Evolutionary conservation across 23 tunicate genomes (phyloP).

Genomic region (Trididemnum nubilum): DNA sequence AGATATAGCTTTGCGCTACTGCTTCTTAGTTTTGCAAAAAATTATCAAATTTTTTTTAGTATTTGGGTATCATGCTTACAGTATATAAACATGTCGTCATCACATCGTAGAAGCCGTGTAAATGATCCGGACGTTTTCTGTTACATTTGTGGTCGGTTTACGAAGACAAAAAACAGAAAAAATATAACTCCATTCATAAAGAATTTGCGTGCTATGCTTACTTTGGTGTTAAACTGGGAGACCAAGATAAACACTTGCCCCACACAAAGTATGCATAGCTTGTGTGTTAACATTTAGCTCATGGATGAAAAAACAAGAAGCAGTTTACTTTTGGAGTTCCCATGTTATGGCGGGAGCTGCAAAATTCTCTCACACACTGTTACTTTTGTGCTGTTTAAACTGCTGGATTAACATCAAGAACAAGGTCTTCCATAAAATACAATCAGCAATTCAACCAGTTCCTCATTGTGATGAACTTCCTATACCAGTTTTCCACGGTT

Average conservation of each 20-base stretch:
- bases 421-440: too few relatives aligned
- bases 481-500: conserved; percentile 12
- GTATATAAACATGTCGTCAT: conserved; percentile 20
- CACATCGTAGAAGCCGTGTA: conserved; percentile 21
- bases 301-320: too few relatives aligned
- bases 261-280: conserved; percentile 27
- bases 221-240: conserved; percentile 26
- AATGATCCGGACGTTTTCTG: conserved; percentile 30
- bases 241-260: conserved; percentile 23
- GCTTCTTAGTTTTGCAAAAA: conserved; percentile 19
- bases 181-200: conserved; percentile 23
- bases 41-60: background rate
- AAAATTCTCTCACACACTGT: conserved; percentile 5
- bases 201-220: conserved; percentile 19
- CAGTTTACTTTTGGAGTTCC: conserved; percentile 23
- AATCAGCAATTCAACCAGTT: too few relatives aligned
- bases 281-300: too few relatives aligned
- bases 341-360: conserved; percentile 31
- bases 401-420: too few relatives aligned
- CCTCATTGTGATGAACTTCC: too few relatives aligned
- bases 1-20: too few relatives aligned
- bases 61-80: background rate
- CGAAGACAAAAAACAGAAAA: background rate
- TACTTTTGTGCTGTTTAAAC: too few relatives aligned
- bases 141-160: conserved; percentile 25